Evolutionary conservation across 2,888 invertebrate species (phyloP).

Genomic region (Quadroppia sp.): DNA sequence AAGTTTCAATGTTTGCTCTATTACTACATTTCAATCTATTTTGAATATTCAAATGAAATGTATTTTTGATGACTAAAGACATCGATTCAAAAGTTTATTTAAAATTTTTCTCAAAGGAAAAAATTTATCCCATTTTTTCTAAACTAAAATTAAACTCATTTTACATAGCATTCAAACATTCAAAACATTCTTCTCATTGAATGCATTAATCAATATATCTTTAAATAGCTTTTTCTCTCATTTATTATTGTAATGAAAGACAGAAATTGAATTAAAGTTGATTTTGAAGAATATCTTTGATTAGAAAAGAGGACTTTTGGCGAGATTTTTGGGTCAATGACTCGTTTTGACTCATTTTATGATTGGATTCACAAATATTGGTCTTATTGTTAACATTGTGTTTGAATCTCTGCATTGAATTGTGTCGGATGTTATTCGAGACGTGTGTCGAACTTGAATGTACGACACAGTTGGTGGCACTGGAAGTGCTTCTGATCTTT

Average conservation of each 20-base stretch:
- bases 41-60: no score
- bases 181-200: no score
- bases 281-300: conserved; percentile 11
- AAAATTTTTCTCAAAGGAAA: no score
- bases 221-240: no score
- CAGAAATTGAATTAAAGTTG: not conserved
- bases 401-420: not conserved
- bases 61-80: no score
- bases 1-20: no score
- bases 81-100: no score
- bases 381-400: not conserved
- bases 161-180: no score
- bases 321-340: conserved; percentile 14
- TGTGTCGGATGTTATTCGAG: not conserved
- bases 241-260: not conserved
- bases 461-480: not conserved
- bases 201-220: no score
- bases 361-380: not conserved
- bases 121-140: no score
- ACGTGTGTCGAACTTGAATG: conserved; percentile 12
- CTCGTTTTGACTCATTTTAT: not conserved
- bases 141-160: no score
- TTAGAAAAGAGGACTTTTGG: conserved; percentile 12
- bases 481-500: not conserved
- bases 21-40: no score